Conservation (phyloP, 2,888 invertebrate species). For the Byasa hedistus region DNA sequence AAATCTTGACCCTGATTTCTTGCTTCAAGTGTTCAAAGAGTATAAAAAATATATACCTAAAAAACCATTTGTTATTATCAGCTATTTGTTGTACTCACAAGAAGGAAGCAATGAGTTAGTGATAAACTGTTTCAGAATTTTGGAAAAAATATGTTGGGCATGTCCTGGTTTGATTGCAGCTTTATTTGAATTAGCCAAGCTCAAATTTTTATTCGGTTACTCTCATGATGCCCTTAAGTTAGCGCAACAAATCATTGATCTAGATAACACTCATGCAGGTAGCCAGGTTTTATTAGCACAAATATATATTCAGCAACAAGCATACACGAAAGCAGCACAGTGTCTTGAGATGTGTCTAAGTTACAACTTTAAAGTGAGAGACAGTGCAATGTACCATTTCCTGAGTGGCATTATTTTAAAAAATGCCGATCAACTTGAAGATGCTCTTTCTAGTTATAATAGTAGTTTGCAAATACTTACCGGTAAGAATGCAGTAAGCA, state of each 20-base stretch:
- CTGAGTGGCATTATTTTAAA: conserved; percentile 91
- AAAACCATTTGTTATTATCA: conserved; percentile 74
- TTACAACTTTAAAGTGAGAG: conserved; percentile 94
- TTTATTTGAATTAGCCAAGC: conserved; percentile 86
- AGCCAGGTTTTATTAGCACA: conserved; percentile 93
- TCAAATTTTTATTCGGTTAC: conserved; percentile 90
- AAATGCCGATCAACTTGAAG: conserved; percentile 84
- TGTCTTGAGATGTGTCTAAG: conserved; percentile 94
- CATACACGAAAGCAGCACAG: conserved; percentile 89
- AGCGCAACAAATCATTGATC: conserved; percentile 85
- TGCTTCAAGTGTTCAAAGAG: conserved; percentile 88
- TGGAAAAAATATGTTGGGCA: conserved; percentile 86
- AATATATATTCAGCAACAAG: conserved; percentile 86
- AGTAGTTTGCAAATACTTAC: conserved; percentile 85
- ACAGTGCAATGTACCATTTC: conserved; percentile 94
- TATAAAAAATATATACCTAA: conserved; percentile 87
- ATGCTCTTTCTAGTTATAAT: conserved; percentile 86
- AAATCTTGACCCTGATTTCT: conserved; percentile 90
- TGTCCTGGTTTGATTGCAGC: conserved; percentile 89
- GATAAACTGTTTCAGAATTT: conserved; percentile 81
- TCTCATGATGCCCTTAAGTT: conserved; percentile 84
- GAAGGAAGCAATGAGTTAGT: conserved; percentile 73
- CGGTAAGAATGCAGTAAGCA: conserved; percentile 51
- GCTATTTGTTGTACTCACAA: conserved; percentile 64
- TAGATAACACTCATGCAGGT: conserved; percentile 89